Percentiles rank a stretch among this genome's conserved stretches.
These are phyloP conservation scores for Xiphophorus couchianus DNA, from an alignment of 2,113 vertebrate species.

Conservation along the genomic window DNA sequence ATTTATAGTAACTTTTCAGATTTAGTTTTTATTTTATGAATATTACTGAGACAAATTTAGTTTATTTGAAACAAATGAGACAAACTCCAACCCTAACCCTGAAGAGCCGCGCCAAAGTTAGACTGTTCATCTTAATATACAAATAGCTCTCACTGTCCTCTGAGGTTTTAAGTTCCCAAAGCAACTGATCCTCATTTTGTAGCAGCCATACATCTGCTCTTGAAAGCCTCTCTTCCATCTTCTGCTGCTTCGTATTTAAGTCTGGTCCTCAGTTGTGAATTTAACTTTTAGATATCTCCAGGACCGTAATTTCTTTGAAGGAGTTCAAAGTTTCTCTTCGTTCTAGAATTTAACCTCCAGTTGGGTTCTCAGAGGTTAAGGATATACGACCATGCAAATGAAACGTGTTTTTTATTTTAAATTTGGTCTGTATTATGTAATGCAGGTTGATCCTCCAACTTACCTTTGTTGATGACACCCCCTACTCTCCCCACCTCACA, in stretches of 20 bases:
- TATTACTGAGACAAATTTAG: slow-evolving; percentile 46
- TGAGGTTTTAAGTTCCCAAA: slow-evolving; percentile 81
- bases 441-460: slow-evolving; percentile 30
- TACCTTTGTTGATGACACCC: slow-evolving; percentile 15
- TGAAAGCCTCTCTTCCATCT: slow-evolving; percentile 69
- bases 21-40: slow-evolving; percentile 8
- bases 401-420: slow-evolving; percentile 45
- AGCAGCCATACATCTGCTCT: slow-evolving; percentile 68
- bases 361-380: slow-evolving; percentile 53
- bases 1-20: background rate
- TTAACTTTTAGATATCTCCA: slow-evolving; percentile 49
- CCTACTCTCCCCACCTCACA: no score
- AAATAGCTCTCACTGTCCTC: slow-evolving; percentile 78
- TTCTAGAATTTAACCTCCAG: slow-evolving; percentile 49
- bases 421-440: slow-evolving; percentile 19
- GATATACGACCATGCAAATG: slow-evolving; percentile 55
- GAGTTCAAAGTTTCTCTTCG: slow-evolving; percentile 16
- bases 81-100: slow-evolving; percentile 62
- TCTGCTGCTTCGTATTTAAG: slow-evolving; percentile 79
- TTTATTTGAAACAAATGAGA: slow-evolving; percentile 75
- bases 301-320: slow-evolving; percentile 48
- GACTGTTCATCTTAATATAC: slow-evolving; percentile 78
- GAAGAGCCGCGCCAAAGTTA: slow-evolving; percentile 56
- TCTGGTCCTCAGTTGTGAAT: slow-evolving; percentile 69
- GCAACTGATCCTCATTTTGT: slow-evolving; percentile 73